Conservation (phyloP, 2,113 vertebrate genomes). For the Acanthochromis polyacanthus region DNA sequence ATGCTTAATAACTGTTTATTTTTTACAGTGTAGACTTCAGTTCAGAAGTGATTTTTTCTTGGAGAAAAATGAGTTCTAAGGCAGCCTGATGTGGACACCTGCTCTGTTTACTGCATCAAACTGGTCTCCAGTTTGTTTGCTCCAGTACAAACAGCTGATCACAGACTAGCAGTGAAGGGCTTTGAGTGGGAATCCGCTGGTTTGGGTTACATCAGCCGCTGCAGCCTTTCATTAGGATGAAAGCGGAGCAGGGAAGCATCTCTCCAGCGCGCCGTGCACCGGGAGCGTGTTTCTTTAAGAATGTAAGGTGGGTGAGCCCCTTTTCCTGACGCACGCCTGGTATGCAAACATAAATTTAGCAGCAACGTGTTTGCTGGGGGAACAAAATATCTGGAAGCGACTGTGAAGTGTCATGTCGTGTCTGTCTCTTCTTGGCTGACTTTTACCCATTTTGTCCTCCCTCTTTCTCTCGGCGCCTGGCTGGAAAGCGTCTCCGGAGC, state of each 20-base stretch:
- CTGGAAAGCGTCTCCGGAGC: conserved; percentile 37
- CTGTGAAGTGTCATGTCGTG: conserved; percentile 74
- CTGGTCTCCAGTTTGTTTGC: too few relatives aligned
- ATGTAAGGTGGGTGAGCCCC: conserved; percentile 83
- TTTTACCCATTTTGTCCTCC: conserved; percentile 1
- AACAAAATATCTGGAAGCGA: conserved; percentile 77
- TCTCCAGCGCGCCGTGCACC: conserved; percentile 27
- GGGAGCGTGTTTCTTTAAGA: conserved; percentile 84
- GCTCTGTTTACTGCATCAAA: too few relatives aligned
- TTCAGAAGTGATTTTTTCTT: too few relatives aligned
- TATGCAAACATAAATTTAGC: conserved; percentile 87
- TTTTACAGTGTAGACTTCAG: too few relatives aligned
- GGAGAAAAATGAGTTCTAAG: too few relatives aligned
- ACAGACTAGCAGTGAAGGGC: too few relatives aligned
- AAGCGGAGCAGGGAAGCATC: neutral
- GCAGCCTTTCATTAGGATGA: neutral
- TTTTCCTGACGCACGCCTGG: conserved; percentile 79
- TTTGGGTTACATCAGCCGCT: too few relatives aligned
- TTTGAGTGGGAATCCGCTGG: too few relatives aligned
- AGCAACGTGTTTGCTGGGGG: conserved; percentile 81
- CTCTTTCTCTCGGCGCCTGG: neutral
- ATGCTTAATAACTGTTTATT: too few relatives aligned
- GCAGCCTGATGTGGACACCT: too few relatives aligned
- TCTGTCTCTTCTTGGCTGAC: conserved; percentile 60
- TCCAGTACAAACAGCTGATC: too few relatives aligned